Percentiles rank a stretch among this genome's conserved stretches.
Conservation (phyloP, 2,113 vertebrate genomes). For the Beaufortia kweichowensis region DNA sequence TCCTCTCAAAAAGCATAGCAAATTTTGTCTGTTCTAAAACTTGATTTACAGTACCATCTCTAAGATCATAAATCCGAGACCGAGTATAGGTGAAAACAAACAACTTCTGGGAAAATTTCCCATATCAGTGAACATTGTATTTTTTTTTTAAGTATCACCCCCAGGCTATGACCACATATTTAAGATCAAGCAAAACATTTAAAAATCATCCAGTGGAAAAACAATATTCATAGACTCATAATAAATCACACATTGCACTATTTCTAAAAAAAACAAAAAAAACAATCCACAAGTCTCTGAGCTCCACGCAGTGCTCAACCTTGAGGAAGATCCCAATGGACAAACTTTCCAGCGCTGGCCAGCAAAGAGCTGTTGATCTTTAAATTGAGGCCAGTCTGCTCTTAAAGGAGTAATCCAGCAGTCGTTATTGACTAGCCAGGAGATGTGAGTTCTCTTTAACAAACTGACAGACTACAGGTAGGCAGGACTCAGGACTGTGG, state of each 20-base stretch:
- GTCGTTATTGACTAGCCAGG: slow-evolving; percentile 58
- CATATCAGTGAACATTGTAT: not conserved
- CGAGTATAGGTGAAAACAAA: slow-evolving; percentile 1
- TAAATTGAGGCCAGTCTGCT: slow-evolving; percentile 67
- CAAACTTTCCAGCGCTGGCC: slow-evolving; percentile 37
- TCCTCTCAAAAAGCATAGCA: not conserved
- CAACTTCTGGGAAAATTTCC: not conserved
- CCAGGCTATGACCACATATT: not conserved
- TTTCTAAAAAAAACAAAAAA: slow-evolving; percentile 12
- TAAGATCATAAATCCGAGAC: not conserved
- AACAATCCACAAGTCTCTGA: not conserved
- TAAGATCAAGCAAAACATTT: not conserved
- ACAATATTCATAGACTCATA: not conserved
- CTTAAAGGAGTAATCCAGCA: slow-evolving; percentile 62
- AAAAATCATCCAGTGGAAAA: not conserved
- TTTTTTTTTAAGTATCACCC: not conserved
- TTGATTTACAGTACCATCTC: not conserved
- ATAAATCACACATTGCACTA: not conserved
- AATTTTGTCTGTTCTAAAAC: not conserved
- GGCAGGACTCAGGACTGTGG: slow-evolving; percentile 37
- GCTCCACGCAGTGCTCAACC: slow-evolving; percentile 18
- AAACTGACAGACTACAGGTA: slow-evolving; percentile 59
- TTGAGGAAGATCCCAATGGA: slow-evolving; percentile 29
- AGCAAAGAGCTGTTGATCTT: slow-evolving; percentile 54
- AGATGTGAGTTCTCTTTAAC: slow-evolving; percentile 53